Conservation (phyloP, 2,113 vertebrate species). For the Oreochromis aureus region DNA sequence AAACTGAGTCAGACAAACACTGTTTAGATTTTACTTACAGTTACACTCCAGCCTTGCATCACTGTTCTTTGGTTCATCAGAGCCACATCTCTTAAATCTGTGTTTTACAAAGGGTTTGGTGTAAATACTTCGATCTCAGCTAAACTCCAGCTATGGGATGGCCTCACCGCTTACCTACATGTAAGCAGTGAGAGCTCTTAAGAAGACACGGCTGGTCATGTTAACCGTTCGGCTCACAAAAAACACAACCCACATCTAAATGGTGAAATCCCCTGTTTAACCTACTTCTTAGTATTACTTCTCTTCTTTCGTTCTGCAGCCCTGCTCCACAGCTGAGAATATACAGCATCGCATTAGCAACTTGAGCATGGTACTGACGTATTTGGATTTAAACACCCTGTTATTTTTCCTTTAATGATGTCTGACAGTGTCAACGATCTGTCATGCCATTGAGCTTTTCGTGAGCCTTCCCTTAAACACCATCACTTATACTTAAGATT, state of each 20-base stretch:
- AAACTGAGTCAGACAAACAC: neutral
- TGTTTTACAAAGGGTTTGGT: neutral
- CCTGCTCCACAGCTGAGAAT: neutral
- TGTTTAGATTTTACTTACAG: neutral
- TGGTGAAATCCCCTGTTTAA: neutral
- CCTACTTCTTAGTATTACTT: neutral
- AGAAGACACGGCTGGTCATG: neutral
- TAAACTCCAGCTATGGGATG: neutral
- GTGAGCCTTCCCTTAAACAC: neutral
- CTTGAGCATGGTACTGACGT: neutral
- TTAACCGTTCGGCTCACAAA: neutral
- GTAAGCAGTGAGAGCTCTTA: neutral
- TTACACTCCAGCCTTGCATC: neutral
- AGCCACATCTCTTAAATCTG: neutral
- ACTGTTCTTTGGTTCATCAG: neutral
- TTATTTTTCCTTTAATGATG: neutral
- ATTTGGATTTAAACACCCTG: neutral
- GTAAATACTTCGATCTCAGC: neutral
- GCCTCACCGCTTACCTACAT: neutral
- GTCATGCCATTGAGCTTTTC: neutral
- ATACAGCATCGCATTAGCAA: neutral
- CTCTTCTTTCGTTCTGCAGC: neutral
- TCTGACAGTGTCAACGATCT: neutral
- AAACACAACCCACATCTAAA: neutral
- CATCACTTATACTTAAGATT: neutral